phyloP scores from a whole-genome alignment of 2,113 vertebrate species.

The Lontra canadensis region DNA sequence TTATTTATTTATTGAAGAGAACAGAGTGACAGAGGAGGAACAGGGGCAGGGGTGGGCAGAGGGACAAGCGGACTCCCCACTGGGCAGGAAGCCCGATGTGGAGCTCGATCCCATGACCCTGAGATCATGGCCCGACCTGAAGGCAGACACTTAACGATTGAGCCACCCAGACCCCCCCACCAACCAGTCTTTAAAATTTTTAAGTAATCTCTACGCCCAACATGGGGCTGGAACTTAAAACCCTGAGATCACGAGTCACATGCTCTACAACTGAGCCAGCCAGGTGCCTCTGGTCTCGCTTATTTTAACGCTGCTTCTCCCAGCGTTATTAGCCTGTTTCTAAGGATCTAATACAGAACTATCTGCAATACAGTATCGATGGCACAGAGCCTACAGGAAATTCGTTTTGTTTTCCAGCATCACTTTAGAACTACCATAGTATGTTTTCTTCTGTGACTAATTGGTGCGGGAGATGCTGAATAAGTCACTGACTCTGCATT shows the following conservation, averaged over 20 bases:
- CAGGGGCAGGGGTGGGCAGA: background rate
- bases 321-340: background rate
- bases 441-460: constrained; percentile 26
- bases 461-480: background rate
- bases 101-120: background rate
- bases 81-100: background rate
- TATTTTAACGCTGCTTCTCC: background rate
- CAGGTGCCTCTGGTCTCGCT: too few relatives aligned
- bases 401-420: background rate
- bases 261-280: background rate
- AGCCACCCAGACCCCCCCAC: background rate
- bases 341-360: background rate
- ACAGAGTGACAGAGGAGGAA: background rate
- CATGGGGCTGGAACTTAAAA: background rate
- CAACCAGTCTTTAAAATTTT: background rate
- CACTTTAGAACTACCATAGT: background rate
- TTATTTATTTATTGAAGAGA: background rate
- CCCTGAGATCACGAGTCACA: background rate
- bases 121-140: background rate
- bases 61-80: background rate
- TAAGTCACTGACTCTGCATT: constrained; percentile 1
- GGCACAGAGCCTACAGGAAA: background rate
- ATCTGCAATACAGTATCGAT: background rate
- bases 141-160: background rate
- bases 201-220: background rate